A percentile compares a stretch with the other conserved stretches of the same genome.
Evolutionary conservation across 2,797 vertebrate genomes (phyloP).

Genomic region (Microchirus variegatus): DNA sequence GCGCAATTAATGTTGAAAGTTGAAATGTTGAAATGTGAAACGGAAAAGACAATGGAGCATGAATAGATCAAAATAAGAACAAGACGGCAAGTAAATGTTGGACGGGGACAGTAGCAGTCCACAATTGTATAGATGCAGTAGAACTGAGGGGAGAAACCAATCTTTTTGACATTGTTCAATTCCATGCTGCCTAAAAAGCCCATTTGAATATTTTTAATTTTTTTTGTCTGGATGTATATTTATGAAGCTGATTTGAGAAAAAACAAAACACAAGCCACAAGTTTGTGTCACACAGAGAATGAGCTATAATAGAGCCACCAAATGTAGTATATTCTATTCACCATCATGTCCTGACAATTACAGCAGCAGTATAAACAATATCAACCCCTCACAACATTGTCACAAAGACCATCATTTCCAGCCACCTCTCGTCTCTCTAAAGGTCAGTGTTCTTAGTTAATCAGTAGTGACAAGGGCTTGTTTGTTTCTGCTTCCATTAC

Average conservation of each 20-base stretch:
- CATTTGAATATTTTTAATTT: too few species aligned
- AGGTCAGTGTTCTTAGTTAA: slow-evolving; percentile 65
- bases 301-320: slow-evolving; percentile 30
- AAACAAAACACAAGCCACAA: slow-evolving; percentile 25
- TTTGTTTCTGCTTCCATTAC: slow-evolving; percentile 48
- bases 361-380: slow-evolving; percentile 38
- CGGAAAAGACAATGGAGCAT: slow-evolving; percentile 45
- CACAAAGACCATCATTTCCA: slow-evolving; percentile 41
- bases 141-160: slow-evolving; percentile 7
- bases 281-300: slow-evolving; percentile 39
- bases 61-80: slow-evolving; percentile 49
- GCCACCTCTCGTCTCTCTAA: slow-evolving; percentile 44
- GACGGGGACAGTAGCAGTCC: slow-evolving; percentile 19
- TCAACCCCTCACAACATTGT: slow-evolving; percentile 12
- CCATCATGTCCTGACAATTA: slow-evolving; percentile 37
- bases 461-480: slow-evolving; percentile 52
- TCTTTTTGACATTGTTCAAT: slow-evolving; percentile 34
- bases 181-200: slow-evolving; percentile 24
- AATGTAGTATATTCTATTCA: slow-evolving; percentile 44
- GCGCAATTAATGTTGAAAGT: slow-evolving; percentile 47
- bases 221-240: slow-evolving; percentile 46
- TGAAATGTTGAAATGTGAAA: slow-evolving; percentile 54
- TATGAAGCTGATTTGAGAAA: slow-evolving; percentile 50
- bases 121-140: slow-evolving; percentile 21
- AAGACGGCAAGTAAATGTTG: slow-evolving; percentile 21